A percentile compares a stretch with the other conserved stretches of the same genome.
Evolutionary conservation across 2,888 invertebrate genomes (phyloP).

Genomic region (Synanthedon formicaeformis): DNA sequence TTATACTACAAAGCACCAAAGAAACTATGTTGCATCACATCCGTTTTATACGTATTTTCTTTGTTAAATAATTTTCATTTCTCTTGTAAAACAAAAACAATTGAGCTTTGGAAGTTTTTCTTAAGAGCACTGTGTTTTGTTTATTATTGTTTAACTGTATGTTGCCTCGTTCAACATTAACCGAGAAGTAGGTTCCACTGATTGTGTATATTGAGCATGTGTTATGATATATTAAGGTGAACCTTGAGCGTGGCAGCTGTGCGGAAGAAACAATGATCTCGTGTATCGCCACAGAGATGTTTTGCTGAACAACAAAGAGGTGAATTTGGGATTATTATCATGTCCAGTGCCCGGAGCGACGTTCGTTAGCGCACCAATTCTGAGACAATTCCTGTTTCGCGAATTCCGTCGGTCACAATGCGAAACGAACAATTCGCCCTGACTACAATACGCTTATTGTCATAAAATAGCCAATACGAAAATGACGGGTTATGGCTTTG

Average conservation of each 20-base stretch:
- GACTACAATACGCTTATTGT: conserved; percentile 59
- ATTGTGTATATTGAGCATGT: too few relatives aligned
- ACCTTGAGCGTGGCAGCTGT: conserved; percentile 2
- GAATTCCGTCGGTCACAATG: conserved; percentile 52
- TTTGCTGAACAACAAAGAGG: conserved; percentile 5
- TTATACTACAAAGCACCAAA: too few relatives aligned
- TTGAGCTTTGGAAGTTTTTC: too few relatives aligned
- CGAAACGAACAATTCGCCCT: conserved; percentile 40
- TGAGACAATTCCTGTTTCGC: conserved; percentile 67
- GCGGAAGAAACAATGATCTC: conserved; percentile 8
- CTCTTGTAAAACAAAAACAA: too few relatives aligned
- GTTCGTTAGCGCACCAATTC: conserved; percentile 46
- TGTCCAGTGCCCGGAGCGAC: conserved; percentile 26
- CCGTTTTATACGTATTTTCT: too few relatives aligned
- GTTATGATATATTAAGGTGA: not conserved
- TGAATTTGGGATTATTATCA: conserved; percentile 10
- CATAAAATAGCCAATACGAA: conserved; percentile 68
- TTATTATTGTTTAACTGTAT: too few relatives aligned
- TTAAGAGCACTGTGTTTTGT: too few relatives aligned
- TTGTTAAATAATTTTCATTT: too few relatives aligned
- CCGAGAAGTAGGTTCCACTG: too few relatives aligned
- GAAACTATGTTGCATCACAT: too few relatives aligned
- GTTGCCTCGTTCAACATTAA: too few relatives aligned
- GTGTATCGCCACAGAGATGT: conserved; percentile 4
- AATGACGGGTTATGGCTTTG: conserved; percentile 66